These are phyloP conservation scores for Paradisaea rubra DNA, from an alignment of 2,113 vertebrate species.

Conservation along the genomic window DNA sequence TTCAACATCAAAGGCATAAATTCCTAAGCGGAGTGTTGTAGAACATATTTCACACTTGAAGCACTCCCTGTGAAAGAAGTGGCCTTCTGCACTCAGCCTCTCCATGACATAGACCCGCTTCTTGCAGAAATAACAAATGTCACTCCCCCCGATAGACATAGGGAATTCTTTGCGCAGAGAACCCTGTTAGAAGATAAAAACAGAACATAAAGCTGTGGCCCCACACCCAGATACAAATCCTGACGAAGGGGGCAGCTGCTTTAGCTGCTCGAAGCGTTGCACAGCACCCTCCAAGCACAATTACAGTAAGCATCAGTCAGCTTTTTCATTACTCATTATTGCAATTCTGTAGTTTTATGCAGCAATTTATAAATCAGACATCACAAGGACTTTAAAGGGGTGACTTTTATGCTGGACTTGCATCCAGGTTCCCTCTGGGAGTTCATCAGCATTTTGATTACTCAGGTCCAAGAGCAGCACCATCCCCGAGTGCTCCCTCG, in stretches of 20 bases:
- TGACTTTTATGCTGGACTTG: not conserved
- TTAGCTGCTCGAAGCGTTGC: not conserved
- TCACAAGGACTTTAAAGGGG: not conserved
- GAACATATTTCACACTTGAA: slow-evolving; percentile 88
- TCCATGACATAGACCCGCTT: slow-evolving; percentile 93
- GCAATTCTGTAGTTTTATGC: not conserved
- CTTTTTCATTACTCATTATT: not conserved
- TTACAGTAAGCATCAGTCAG: not conserved
- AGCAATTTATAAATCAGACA: not conserved
- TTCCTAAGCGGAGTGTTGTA: slow-evolving; percentile 79
- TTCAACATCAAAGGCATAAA: slow-evolving; percentile 85
- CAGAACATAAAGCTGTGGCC: not conserved
- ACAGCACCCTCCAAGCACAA: not conserved
- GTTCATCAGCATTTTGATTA: not conserved
- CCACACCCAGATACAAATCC: not conserved
- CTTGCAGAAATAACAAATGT: slow-evolving; percentile 88
- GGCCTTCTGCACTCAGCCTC: slow-evolving; percentile 86
- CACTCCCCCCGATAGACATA: slow-evolving; percentile 80
- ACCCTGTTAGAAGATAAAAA: slow-evolving; percentile 66
- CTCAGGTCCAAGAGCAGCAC: not conserved
- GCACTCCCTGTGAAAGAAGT: slow-evolving; percentile 95
- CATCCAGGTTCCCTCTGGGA: not conserved
- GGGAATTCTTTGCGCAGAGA: slow-evolving; percentile 76
- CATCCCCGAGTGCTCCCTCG: accelerated
- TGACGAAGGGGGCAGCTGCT: not conserved